A percentile compares a stretch with the other conserved stretches of the same genome.
Conservation (phyloP, 2,888 invertebrate species). For the Reticulitermes lucifugus region DNA sequence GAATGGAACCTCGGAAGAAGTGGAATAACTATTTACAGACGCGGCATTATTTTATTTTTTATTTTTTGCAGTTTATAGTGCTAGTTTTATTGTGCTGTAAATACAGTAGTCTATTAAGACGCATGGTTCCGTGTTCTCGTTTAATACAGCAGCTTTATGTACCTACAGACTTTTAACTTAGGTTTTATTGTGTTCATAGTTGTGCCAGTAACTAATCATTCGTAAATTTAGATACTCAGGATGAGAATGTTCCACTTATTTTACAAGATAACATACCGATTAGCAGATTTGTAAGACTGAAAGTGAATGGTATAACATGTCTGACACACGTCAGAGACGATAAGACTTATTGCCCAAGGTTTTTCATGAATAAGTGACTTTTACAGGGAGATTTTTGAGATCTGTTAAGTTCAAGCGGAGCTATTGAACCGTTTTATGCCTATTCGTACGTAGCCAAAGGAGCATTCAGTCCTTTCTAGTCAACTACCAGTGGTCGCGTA, state of each 20-base stretch:
- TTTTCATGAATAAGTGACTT: not conserved
- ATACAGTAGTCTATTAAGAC: not conserved
- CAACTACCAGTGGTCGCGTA: too few species aligned
- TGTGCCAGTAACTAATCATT: not conserved
- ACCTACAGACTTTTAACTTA: not conserved
- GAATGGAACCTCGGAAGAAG: constrained; percentile 5
- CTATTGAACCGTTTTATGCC: too few species aligned
- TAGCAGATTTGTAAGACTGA: not conserved
- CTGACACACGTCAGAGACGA: not conserved
- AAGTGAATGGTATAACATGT: not conserved
- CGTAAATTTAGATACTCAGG: constrained; percentile 7
- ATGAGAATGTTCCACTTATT: not conserved
- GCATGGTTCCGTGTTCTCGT: not conserved
- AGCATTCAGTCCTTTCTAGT: too few species aligned
- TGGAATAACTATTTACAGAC: constrained; percentile 9
- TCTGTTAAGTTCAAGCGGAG: too few species aligned
- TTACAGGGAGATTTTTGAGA: not conserved
- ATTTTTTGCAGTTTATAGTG: not conserved
- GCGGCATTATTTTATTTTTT: not conserved
- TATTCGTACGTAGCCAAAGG: too few species aligned
- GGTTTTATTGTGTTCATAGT: not conserved
- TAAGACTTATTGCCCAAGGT: not conserved
- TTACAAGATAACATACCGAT: not conserved
- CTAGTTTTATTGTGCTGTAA: not conserved
- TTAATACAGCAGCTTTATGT: not conserved